These are phyloP conservation scores for Caloenas nicobarica DNA, from an alignment of 2,113 vertebrate species.

Conservation along the genomic window DNA sequence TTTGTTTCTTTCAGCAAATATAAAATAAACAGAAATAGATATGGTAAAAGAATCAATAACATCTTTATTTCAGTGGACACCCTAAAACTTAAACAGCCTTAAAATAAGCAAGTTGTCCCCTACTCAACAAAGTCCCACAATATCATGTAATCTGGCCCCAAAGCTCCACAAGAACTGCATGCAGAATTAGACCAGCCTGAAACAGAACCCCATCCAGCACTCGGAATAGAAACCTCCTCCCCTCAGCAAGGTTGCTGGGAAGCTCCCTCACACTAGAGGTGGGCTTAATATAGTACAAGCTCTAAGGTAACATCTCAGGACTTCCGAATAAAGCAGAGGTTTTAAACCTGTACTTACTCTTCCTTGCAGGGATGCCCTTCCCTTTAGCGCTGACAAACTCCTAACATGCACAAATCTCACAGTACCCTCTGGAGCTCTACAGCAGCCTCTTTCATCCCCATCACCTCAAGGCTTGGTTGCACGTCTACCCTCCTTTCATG, in stretches of 20 bases:
- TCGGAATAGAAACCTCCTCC: neutral
- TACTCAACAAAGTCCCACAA: neutral
- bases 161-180: neutral
- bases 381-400: neutral
- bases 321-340: neutral
- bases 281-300: neutral
- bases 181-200: neutral
- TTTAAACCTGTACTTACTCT: neutral
- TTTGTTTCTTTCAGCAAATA: neutral
- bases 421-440: neutral
- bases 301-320: neutral
- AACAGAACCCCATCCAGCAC: neutral
- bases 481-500: neutral
- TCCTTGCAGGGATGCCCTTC: neutral
- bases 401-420: neutral
- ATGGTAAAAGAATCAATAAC: neutral
- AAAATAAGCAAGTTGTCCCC: neutral
- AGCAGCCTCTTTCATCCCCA: neutral
- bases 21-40: neutral
- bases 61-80: neutral
- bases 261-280: neutral
- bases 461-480: neutral
- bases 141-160: accelerated
- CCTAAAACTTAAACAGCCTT: neutral
- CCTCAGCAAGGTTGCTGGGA: neutral